A percentile compares a stretch with the other conserved stretches of the same genome.
phyloP scores from a whole-genome alignment of 2,113 vertebrate genomes.

The Nibea coibor region DNA sequence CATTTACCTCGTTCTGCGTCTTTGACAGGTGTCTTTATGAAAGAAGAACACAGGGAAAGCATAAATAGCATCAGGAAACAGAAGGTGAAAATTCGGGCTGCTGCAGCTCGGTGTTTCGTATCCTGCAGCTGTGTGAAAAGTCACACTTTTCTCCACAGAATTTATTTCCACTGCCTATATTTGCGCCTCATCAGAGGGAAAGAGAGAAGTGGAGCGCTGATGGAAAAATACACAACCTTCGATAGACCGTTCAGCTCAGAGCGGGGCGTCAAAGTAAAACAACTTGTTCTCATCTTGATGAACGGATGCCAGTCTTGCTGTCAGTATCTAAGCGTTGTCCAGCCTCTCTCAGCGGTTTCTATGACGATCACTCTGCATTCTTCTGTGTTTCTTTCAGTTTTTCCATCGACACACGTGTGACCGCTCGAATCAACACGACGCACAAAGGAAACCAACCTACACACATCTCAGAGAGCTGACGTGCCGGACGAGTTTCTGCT shows the following conservation, averaged over 20 bases:
- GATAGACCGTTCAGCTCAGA: background rate
- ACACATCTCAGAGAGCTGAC: background rate
- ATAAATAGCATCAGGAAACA: slow-evolving; percentile 8
- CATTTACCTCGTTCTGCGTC: background rate
- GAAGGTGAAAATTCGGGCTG: slow-evolving; percentile 29
- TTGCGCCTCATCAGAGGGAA: slow-evolving; percentile 43
- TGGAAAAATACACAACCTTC: background rate
- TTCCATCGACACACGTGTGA: slow-evolving; percentile 34
- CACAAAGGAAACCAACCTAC: background rate
- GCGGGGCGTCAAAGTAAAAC: background rate
- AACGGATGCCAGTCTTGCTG: background rate
- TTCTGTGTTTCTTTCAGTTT: slow-evolving; percentile 47
- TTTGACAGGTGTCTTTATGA: background rate
- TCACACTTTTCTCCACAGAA: slow-evolving; percentile 60
- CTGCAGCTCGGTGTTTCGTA: slow-evolving; percentile 15
- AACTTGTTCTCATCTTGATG: background rate
- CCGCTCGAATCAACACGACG: background rate
- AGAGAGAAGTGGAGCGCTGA: background rate
- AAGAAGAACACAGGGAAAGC: background rate
- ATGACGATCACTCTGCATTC: slow-evolving; percentile 10
- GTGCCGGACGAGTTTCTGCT: slow-evolving; percentile 5
- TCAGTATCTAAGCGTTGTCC: background rate
- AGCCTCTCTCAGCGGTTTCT: slow-evolving; percentile 23
- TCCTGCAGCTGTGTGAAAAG: slow-evolving; percentile 63
- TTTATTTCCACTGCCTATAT: slow-evolving; percentile 41